Evolutionary conservation across 2,797 vertebrate genomes (phyloP).

Genomic region (Pseudochromis fuscus): DNA sequence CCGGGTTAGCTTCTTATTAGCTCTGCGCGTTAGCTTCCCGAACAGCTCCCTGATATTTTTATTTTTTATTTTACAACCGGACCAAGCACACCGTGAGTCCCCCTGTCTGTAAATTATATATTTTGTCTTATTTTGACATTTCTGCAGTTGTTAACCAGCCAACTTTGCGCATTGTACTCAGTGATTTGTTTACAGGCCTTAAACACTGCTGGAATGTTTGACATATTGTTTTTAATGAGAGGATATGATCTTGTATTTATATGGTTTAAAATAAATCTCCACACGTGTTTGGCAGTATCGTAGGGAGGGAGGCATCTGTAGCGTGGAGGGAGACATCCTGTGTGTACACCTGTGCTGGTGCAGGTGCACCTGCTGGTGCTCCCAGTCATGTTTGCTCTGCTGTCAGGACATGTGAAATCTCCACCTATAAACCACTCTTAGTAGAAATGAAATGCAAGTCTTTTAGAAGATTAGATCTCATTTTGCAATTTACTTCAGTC

Average conservation of each 20-base stretch:
- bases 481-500: too few species aligned
- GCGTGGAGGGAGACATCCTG: neutral
- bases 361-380: conserved; percentile 71
- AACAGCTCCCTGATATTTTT: conserved; percentile 32
- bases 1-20: conserved; percentile 73
- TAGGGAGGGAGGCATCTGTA: neutral
- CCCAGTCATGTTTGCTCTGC: neutral
- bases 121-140: neutral
- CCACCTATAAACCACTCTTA: neutral
- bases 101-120: neutral
- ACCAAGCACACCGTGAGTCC: conserved; percentile 77
- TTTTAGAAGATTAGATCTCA: too few species aligned
- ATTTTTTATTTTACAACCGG: conserved; percentile 52
- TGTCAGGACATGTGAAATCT: neutral
- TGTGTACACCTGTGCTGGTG: conserved; percentile 65
- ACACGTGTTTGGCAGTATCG: neutral
- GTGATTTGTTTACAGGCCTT: neutral
- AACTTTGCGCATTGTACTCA: neutral
- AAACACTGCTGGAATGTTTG: neutral
- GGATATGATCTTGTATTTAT: neutral
- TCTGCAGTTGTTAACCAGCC: rapidly evolving
- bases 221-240: neutral
- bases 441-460: too few species aligned
- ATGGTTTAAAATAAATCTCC: neutral
- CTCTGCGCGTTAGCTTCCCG: conserved; percentile 67